Percentiles rank a stretch among this genome's conserved stretches.
phyloP scores from a whole-genome alignment of 2,113 vertebrate genomes.

The Bos javanicus region DNA sequence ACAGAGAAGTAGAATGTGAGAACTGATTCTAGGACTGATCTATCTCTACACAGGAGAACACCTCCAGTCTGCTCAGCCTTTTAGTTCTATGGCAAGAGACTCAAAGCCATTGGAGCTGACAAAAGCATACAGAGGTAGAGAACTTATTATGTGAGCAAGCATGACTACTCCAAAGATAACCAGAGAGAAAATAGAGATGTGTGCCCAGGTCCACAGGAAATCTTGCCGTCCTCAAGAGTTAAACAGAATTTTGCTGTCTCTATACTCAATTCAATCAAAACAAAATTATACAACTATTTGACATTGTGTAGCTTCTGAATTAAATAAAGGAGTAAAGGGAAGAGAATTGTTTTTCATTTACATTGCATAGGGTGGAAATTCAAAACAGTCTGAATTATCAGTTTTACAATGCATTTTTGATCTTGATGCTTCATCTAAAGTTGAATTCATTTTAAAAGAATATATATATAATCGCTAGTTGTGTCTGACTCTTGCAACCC shows the following conservation, averaged over 20 bases:
- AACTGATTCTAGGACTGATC: neutral
- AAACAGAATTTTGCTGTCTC: neutral
- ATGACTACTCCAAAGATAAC: neutral
- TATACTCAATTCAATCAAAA: neutral
- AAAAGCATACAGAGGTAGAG: neutral
- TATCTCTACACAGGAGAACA: neutral
- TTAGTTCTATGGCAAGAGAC: neutral
- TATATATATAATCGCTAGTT: neutral
- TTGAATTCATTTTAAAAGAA: neutral
- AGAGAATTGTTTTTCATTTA: constrained; percentile 3
- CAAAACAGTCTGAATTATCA: neutral
- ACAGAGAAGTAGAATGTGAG: neutral
- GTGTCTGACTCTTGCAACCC: neutral
- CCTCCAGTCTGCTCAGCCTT: neutral
- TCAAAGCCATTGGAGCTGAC: neutral
- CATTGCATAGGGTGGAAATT: neutral
- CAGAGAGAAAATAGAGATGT: neutral
- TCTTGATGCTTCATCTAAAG: neutral
- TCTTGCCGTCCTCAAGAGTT: neutral
- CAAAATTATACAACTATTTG: neutral
- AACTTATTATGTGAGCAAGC: neutral
- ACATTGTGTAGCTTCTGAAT: neutral
- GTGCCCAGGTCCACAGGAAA: constrained; percentile 13
- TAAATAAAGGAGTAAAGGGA: neutral
- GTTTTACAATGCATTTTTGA: neutral